phyloP scores from a whole-genome alignment of 2,888 invertebrate species.

The Watsonalla binaria region DNA sequence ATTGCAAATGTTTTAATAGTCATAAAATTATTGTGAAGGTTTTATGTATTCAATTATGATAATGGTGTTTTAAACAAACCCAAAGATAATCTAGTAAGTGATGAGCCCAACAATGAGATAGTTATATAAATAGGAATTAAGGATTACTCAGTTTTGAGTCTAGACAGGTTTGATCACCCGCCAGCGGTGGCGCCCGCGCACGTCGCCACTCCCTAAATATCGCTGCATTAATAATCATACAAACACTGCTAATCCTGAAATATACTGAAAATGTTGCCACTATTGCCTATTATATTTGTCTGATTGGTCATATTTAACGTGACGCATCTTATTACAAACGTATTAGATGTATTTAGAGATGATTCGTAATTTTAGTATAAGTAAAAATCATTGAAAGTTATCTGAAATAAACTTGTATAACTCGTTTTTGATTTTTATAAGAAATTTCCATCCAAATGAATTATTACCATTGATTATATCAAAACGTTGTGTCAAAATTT shows the following conservation, averaged over 20 bases:
- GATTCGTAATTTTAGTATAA: too few relatives aligned
- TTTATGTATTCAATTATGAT: background rate
- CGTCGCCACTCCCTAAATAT: conserved; percentile 14
- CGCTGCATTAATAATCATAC: background rate
- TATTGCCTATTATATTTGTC: background rate
- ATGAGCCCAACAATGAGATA: background rate
- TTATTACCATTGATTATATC: too few relatives aligned
- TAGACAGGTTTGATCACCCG: conserved; percentile 41
- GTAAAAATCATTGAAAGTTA: too few relatives aligned
- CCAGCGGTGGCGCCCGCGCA: conserved; percentile 26
- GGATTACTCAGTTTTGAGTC: conserved; percentile 35
- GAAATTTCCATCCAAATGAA: too few relatives aligned
- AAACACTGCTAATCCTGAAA: background rate
- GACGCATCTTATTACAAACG: background rate
- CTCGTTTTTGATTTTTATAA: too few relatives aligned
- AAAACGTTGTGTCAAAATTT: too few relatives aligned
- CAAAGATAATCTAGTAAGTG: background rate
- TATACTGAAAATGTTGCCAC: background rate
- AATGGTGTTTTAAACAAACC: too few relatives aligned
- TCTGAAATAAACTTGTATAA: too few relatives aligned
- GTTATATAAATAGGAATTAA: conserved; percentile 17
- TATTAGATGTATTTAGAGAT: too few relatives aligned
- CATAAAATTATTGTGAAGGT: background rate
- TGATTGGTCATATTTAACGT: too few relatives aligned
- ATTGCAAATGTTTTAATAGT: background rate